phyloP scores from a whole-genome alignment of 2,797 vertebrate species.

The Clarias fuscus region DNA sequence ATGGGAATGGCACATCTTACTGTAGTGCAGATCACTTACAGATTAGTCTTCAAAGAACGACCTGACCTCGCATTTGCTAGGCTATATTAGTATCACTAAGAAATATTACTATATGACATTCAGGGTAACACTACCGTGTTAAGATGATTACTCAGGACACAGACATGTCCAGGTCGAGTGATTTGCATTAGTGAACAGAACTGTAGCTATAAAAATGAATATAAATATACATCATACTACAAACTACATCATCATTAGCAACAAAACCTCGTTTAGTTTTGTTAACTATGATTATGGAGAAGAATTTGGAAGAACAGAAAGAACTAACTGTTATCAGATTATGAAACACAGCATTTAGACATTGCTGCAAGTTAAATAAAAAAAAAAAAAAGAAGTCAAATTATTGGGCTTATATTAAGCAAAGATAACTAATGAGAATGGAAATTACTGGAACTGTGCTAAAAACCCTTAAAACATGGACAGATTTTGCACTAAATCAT shows the following conservation, averaged over 20 bases:
- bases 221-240: too few species aligned
- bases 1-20: neutral
- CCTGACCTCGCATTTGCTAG: neutral
- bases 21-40: too few species aligned
- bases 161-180: slow-evolving; percentile 2
- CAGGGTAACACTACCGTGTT: neutral
- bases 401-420: too few species aligned
- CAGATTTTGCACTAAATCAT: too few species aligned
- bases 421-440: too few species aligned
- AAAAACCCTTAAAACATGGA: too few species aligned
- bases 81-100: slow-evolving; percentile 13
- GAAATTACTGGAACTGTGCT: too few species aligned
- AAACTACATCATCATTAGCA: neutral
- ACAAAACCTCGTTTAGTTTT: neutral
- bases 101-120: neutral
- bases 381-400: neutral
- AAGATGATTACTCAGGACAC: slow-evolving; percentile 1
- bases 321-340: neutral
- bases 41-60: slow-evolving; percentile 11
- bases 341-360: neutral
- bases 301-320: neutral
- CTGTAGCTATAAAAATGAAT: neutral
- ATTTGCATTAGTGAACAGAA: neutral
- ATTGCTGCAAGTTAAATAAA: neutral
- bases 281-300: neutral